These are phyloP conservation scores for Cercocebus atys DNA, from an alignment of 2,113 vertebrate genomes.

Conservation along the genomic window DNA sequence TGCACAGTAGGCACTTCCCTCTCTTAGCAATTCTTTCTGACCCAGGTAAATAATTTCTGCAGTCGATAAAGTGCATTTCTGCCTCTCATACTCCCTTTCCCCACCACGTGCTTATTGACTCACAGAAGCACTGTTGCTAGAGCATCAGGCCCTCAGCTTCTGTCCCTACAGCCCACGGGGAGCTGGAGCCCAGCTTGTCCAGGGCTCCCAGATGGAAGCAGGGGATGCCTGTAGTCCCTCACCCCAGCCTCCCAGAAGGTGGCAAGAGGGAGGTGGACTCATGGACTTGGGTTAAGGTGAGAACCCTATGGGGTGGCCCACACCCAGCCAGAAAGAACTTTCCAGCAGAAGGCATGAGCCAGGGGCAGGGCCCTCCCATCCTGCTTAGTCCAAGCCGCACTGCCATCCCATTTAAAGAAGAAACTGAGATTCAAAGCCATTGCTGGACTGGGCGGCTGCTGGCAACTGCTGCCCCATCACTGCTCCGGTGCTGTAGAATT, in stretches of 20 bases:
- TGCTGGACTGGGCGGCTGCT: background rate
- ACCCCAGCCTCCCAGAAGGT: background rate
- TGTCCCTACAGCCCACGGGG: background rate
- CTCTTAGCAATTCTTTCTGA: constrained; percentile 54
- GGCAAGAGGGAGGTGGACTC: background rate
- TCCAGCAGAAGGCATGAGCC: background rate
- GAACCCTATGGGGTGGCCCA: background rate
- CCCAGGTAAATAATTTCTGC: constrained; percentile 52
- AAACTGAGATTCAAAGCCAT: background rate
- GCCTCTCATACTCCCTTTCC: background rate
- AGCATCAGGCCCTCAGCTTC: constrained; percentile 21
- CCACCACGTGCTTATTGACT: constrained; percentile 46
- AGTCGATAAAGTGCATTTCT: constrained; percentile 78
- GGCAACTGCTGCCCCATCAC: background rate
- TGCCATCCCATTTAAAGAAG: background rate
- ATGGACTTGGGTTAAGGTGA: background rate
- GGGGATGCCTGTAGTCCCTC: background rate
- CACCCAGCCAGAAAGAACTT: background rate
- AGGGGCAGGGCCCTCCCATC: background rate
- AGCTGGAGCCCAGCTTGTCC: background rate
- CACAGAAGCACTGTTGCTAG: constrained; percentile 44
- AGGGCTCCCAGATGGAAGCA: background rate
- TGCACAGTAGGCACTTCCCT: background rate
- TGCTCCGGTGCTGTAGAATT: background rate
- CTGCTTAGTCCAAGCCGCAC: background rate